Base-by-base conservation (phyloP, 2,797 vertebrate genomes). In the Meriones psammophilus region DNA sequence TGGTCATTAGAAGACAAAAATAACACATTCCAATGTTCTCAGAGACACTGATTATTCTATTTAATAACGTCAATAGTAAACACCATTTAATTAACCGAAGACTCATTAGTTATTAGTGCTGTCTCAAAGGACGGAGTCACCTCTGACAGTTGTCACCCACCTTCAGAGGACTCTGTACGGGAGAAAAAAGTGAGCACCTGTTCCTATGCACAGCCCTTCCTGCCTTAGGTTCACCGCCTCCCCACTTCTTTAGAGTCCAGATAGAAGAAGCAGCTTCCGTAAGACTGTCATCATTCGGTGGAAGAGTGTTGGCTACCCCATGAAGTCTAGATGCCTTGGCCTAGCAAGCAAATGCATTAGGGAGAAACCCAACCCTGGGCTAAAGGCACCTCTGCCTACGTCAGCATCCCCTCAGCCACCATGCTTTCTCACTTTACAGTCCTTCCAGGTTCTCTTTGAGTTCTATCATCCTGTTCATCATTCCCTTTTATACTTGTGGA, bases 1-100 rank as follows among this genome's bases (percentile, higher is more conserved):
- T 42, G 77, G 73, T 96, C 86, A 95, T 94, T 71, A 83, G 94
- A 95, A 96, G 69, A 91, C 30, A 91, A 93, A 96, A 95, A 78
- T 93, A 64, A 95, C n/a, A 12, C 54, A 50, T 36, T 78, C 0
- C 26, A 69, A 46, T 33, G 68, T 87, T 88, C 71, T 91, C 58
- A 68, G 87, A 97, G 73, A 97, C 88, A 80, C 30, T 66, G 90
- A 94, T 83, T 50, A 56, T 86, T 92, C 42, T 86, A 64, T 56
- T 81, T 93, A 83, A 64, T 64, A 58, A 93, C 73, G 69, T 71
- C 91, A 86, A 85, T 8, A 73, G 79, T 26, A 86, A 71, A 86
- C 2, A 42, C 24, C 36, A 85, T 97, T 86, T 88, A 90, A 81
- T 93, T 88, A 96, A 88, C 30, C 36, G 1, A 90, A 78, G 54